Evolutionary conservation across 2,797 vertebrate genomes (phyloP).

Genomic region (Distichodus sexfasciatus): DNA sequence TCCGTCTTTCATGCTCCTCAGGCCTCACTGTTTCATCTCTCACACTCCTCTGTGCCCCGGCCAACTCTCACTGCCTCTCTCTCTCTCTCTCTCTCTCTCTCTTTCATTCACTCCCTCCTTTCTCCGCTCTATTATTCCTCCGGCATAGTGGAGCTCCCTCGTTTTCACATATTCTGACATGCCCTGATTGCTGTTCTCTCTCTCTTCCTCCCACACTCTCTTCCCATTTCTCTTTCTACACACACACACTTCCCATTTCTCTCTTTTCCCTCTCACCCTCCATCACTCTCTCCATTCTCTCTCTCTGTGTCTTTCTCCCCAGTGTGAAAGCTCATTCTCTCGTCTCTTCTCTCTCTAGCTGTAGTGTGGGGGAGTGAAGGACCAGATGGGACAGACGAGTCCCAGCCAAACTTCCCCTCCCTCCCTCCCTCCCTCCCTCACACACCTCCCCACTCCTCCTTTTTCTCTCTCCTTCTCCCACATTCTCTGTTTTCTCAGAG

Average conservation of each 20-base stretch:
- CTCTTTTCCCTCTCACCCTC: constrained; percentile 12
- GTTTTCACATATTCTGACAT: background rate
- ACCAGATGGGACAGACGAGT: constrained; percentile 68
- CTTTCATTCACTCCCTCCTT: background rate
- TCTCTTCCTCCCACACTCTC: constrained; percentile 13
- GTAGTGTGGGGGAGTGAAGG: constrained; percentile 56
- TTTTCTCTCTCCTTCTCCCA: constrained; percentile 50
- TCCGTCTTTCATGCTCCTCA: too few species aligned
- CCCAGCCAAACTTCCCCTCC: constrained; percentile 64
- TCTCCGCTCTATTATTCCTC: constrained; percentile 2
- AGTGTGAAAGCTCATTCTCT: constrained; percentile 54
- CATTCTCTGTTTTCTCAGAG: constrained; percentile 33
- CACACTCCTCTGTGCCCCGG: background rate
- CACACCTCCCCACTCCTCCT: too few species aligned
- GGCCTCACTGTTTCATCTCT: background rate
- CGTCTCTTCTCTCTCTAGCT: constrained; percentile 58
- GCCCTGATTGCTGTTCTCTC: background rate
- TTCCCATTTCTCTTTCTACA: constrained; percentile 12
- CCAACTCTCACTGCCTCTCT: background rate
- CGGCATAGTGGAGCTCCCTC: background rate
- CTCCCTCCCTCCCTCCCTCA: constrained; percentile 50
- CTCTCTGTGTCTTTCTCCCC: constrained; percentile 52
- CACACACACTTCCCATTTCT: background rate
- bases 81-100: background rate
- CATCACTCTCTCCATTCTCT: constrained; percentile 25